These are phyloP conservation scores for Apis laboriosa DNA, from an alignment of 1,140 invertebrate genomes.

Conservation along the genomic window DNA sequence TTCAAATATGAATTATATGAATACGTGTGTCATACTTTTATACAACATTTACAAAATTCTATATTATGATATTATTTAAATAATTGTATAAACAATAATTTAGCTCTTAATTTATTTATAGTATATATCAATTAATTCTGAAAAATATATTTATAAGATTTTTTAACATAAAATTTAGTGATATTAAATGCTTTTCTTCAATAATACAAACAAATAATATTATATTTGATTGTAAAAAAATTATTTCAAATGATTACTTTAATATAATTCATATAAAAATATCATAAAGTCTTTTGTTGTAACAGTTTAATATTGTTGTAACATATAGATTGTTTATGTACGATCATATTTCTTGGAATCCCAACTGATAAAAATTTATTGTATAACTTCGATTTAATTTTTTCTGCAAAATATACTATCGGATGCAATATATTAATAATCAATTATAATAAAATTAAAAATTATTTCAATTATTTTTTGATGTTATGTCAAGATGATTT, in stretches of 20 bases:
- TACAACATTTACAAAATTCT: neutral
- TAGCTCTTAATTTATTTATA: neutral
- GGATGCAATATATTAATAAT: neutral
- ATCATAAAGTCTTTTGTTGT: neutral
- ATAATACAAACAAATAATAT: neutral
- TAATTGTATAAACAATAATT: neutral
- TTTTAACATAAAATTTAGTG: neutral
- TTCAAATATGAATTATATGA: neutral
- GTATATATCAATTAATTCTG: too few species aligned
- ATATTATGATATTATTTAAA: too few species aligned
- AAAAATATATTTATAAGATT: too few species aligned
- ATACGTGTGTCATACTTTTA: neutral
- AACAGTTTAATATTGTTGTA: neutral
- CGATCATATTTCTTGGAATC: neutral
- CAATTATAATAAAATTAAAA: neutral
- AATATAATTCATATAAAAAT: neutral
- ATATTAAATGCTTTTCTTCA: neutral
- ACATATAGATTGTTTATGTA: neutral
- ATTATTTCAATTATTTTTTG: neutral
- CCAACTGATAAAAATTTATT: neutral
- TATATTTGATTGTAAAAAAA: neutral
- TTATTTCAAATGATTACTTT: neutral
- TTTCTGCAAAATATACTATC: neutral
- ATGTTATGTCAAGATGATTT: neutral
- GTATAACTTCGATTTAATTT: neutral